These are phyloP conservation scores for Notothenia coriiceps DNA, from an alignment of 2,113 vertebrate genomes.

Conservation along the genomic window DNA sequence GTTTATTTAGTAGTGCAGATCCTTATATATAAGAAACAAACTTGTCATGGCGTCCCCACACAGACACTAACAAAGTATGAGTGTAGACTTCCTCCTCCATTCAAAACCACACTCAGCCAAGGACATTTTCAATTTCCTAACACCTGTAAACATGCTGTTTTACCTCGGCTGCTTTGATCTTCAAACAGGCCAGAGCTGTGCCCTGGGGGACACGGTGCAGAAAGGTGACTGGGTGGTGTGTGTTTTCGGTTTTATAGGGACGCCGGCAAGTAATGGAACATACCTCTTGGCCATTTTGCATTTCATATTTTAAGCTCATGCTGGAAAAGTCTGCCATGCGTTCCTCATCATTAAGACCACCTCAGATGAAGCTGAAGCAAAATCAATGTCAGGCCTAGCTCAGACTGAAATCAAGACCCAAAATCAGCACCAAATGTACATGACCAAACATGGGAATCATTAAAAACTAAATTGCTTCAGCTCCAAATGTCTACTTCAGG, in stretches of 20 bases:
- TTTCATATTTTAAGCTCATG: conserved; percentile 49
- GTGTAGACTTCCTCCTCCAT: conserved; percentile 49
- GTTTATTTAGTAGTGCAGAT: not conserved
- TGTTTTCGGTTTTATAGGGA: conserved; percentile 65
- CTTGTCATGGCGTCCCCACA: not conserved
- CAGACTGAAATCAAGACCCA: not conserved
- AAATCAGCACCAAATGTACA: not conserved
- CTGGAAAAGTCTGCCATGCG: not conserved
- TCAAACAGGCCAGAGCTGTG: conserved; percentile 74
- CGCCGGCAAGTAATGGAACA: conserved; percentile 55
- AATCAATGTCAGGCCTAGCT: not conserved
- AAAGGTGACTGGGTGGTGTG: conserved; percentile 72
- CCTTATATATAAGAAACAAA: not conserved
- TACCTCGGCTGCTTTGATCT: conserved; percentile 76
- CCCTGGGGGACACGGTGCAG: conserved; percentile 58
- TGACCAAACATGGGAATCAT: not conserved
- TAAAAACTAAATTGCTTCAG: not conserved
- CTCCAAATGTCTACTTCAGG: not conserved
- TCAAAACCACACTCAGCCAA: conserved; percentile 55
- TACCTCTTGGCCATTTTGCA: conserved; percentile 54
- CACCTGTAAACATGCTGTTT: conserved; percentile 81
- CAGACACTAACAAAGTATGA: conserved; percentile 11
- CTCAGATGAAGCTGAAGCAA: not conserved
- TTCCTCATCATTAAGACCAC: conserved; percentile 10
- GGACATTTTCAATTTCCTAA: conserved; percentile 81